Evolutionary conservation across 1,140 invertebrate species (phyloP), one percentile per base, ranked within the genome.

Genomic region (Bombus superbus): DNA sequence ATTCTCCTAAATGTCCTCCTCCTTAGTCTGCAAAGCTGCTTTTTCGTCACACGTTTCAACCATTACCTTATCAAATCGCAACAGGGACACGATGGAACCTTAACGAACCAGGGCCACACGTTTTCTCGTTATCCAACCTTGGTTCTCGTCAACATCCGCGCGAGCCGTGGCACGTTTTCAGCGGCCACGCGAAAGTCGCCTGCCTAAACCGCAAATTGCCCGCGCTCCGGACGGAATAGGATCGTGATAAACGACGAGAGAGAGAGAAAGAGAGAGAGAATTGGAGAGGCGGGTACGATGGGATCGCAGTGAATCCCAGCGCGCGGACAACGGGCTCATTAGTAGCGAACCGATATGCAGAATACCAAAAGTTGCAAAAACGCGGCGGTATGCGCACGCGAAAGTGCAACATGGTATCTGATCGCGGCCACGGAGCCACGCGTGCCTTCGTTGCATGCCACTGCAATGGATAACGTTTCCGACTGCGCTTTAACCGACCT

Each of bases 401-500:
- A 90, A 88, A 90, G 77, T 81, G 85, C 87, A 86, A 57, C 73
- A 32, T 62, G 57, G 66, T 86, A 90, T 88, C 91, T 91, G 87
- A 90, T 92, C 75, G 85, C 87, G 64, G 75, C 77, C 87, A 78
- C 76, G 86, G 64, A 90, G 86, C 88, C 85, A 82, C 66, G 84
- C 71, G 79, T 81, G 40, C 18, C 73, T 88, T 88, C 86, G 18
- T 53, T 53, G 47, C 47, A 53, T 53, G 47, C 47, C 69, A 40
- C 69, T 44, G 25, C 69, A 42, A 35, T 22, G 69, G 85, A 81
- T 82, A 86, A 84, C 82, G 76, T 35, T 86, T 85, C 86, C 73
- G 87, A 91, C 92, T 89, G 87, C 83, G 80, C 84, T 89, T 83
- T 88, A 92, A 92, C 87, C 89, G 90, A 82, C 90, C 91, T 90